Base-by-base conservation (phyloP, 30 jellyfish, hydroid and myxozoan species). In the Catostylus mosaicus region DNA sequence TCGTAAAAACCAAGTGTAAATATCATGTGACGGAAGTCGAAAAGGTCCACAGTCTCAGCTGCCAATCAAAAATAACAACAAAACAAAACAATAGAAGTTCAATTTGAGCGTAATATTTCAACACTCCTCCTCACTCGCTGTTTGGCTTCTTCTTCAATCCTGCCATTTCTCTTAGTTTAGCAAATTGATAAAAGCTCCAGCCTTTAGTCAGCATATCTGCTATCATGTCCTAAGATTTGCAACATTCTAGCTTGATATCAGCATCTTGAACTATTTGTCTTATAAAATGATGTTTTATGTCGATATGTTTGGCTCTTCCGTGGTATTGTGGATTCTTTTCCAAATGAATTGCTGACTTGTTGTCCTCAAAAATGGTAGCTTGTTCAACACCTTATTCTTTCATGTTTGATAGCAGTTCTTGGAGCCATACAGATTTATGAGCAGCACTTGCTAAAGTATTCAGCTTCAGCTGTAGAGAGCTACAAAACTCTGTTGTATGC, bases 161-260 rank as follows among this genome's bases (percentile, higher is more conserved):
- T 11, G 27, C 27, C 77, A 64, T 12, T 45, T 64, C 46, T 64
- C 77, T 30, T 32, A 64, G 37, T 30, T 64, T 64, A 10, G 32
- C 47, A 36, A 30, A 71, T 71, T 71, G 30, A 27, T 31, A 27
- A 20, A 24, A 5, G 14, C 64, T 40, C 64, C 12, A 32, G 18
- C 33, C 60, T 27, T 68, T 68, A 30, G 81, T 68, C 33, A 68
- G 81, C 30, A 40, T 40, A 35, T 68, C 81, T 9, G 81, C 81
- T 32, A 68, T 35, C 65, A 68, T 68, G 8, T 68, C 81, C 20
- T 68, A 26, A 24, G 65, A 32, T 23, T 29, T 18, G 64, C 81
- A 68, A 65, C 16, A 68, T 38, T 68, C 64, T 2, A 68, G 64
- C 26, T 14, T 68, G 12, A 30, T 32, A 31, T 33, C 62, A 20